Conservation (phyloP, 2,113 vertebrate genomes). For the Scalopus aquaticus region DNA sequence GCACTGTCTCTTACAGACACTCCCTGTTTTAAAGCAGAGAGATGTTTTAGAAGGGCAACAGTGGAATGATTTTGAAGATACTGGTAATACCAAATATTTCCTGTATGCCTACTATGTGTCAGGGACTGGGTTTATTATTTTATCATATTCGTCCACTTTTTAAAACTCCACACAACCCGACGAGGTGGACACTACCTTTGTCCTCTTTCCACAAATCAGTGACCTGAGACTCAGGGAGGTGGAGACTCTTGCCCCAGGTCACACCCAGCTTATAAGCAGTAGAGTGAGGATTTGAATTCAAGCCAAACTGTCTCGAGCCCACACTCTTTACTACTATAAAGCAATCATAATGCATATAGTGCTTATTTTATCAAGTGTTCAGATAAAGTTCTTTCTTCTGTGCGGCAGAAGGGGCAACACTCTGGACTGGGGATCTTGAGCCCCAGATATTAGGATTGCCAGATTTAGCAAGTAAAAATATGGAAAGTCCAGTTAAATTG, state of each 20-base stretch:
- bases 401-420: not conserved
- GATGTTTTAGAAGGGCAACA: not conserved
- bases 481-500: not conserved
- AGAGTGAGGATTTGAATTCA: not conserved
- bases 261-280: not conserved
- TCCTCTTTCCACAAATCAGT: not conserved
- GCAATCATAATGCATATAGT: no score
- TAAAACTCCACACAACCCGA: not conserved
- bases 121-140: not conserved
- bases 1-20: not conserved
- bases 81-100: not conserved
- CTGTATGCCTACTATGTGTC: not conserved
- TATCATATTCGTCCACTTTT: not conserved
- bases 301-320: not conserved
- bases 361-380: not conserved
- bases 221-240: not conserved
- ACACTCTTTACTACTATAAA: not conserved
- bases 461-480: slow-evolving; percentile 13
- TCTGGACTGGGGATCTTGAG: not conserved
- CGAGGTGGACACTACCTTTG: not conserved
- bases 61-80: not conserved
- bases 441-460: not conserved
- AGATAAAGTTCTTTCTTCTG: not conserved
- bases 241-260: not conserved
- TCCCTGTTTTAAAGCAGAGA: not conserved